These are phyloP conservation scores for Tetrao urogallus DNA, from an alignment of 2,113 vertebrate genomes.

Conservation along the genomic window DNA sequence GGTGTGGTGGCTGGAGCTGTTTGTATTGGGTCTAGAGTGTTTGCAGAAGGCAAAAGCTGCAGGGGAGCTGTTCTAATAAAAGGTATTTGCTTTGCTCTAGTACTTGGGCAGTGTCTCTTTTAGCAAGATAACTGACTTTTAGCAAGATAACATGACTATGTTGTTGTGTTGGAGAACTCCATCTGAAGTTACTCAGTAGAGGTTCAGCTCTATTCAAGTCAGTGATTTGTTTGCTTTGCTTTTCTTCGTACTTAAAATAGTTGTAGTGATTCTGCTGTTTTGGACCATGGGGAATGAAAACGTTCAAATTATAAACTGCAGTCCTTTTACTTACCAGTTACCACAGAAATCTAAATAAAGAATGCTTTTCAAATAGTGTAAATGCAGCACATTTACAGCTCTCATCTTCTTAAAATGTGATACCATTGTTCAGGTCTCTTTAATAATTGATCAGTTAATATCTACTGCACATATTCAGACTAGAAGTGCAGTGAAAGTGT, in stretches of 20 bases:
- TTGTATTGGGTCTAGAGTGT: background rate
- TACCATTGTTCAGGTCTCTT: background rate
- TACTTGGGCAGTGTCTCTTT: background rate
- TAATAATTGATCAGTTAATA: background rate
- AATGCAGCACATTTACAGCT: conserved; percentile 15
- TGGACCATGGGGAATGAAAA: conserved; percentile 4
- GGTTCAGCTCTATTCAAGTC: fast-evolving
- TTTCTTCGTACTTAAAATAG: background rate
- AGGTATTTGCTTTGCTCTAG: background rate
- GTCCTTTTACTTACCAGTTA: conserved; percentile 32
- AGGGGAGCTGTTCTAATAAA: background rate
- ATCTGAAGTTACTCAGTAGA: background rate
- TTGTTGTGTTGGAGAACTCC: background rate
- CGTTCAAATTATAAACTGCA: conserved; percentile 7
- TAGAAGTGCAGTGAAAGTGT: background rate
- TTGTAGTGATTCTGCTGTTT: background rate
- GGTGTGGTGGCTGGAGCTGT: background rate
- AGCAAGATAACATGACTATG: background rate
- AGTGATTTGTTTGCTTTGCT: background rate
- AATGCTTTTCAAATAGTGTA: conserved; percentile 49
- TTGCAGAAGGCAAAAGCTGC: conserved; percentile 19
- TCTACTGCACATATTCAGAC: background rate
- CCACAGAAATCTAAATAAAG: conserved; percentile 67
- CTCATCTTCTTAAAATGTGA: conserved; percentile 45
- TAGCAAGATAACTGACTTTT: background rate